These are phyloP conservation scores for Anarhynchus alexandrinus DNA, from an alignment of 2,113 vertebrate species.

Conservation along the genomic window DNA sequence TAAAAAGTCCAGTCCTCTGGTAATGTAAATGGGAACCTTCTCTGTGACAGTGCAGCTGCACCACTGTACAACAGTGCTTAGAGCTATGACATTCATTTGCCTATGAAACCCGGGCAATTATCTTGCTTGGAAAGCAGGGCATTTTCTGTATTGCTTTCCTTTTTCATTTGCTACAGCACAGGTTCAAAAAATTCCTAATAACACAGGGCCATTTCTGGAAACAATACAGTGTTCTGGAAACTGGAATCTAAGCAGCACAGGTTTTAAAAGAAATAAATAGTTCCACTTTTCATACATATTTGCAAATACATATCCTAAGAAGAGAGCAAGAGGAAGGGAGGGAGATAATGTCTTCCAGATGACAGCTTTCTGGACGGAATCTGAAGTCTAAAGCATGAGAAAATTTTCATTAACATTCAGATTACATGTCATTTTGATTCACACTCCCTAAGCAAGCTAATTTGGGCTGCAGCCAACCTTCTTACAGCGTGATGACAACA, in stretches of 20 bases:
- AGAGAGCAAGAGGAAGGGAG: background rate
- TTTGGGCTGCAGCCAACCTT: slow-evolving; percentile 77
- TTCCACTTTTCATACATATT: slow-evolving; percentile 17
- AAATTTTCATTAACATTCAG: slow-evolving; percentile 79
- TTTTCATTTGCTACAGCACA: background rate
- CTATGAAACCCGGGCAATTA: background rate
- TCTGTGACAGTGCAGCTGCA: background rate
- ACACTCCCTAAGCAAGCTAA: slow-evolving; percentile 77
- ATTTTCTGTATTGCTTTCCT: background rate
- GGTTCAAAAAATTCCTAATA: background rate
- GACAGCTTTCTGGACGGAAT: slow-evolving; percentile 69
- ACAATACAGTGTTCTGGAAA: background rate
- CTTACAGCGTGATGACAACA: slow-evolving; percentile 73
- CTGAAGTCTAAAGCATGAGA: slow-evolving; percentile 58
- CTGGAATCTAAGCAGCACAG: background rate
- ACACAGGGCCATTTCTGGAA: background rate
- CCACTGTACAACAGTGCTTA: background rate
- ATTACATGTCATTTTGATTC: slow-evolving; percentile 80
- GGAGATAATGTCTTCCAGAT: slow-evolving; percentile 69
- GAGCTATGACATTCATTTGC: background rate
- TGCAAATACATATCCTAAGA: background rate
- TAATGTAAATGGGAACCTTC: background rate
- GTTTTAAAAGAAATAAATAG: background rate
- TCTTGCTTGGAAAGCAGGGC: background rate
- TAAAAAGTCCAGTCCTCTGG: background rate